These are phyloP conservation scores for Lasius platythorax DNA, from an alignment of 2,888 invertebrate genomes.

Conservation along the genomic window DNA sequence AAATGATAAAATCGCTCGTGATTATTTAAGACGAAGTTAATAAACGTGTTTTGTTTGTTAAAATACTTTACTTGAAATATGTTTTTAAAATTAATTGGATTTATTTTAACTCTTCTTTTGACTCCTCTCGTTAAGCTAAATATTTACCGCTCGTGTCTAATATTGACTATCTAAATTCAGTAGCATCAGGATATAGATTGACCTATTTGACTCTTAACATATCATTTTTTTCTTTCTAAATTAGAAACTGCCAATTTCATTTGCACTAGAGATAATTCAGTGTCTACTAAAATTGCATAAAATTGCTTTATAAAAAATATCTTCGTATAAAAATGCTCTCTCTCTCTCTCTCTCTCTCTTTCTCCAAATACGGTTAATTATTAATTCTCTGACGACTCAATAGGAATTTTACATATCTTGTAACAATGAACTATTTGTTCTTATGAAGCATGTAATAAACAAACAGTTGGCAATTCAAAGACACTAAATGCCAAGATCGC, in stretches of 20 bases:
- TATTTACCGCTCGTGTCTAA: not conserved
- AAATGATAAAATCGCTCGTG: not conserved
- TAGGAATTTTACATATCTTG: not conserved
- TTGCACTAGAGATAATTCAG: not conserved
- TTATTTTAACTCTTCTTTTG: not conserved
- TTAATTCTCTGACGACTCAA: not conserved
- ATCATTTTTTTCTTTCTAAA: not conserved
- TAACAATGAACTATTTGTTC: not conserved
- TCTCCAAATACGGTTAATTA: not conserved
- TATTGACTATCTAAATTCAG: conserved; percentile 19
- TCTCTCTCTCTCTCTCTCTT: not conserved
- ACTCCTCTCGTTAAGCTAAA: not conserved
- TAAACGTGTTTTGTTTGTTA: not conserved
- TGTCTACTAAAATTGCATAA: not conserved
- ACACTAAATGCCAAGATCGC: conserved; percentile 59
- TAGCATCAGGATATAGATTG: conserved; percentile 31
- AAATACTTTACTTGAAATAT: not conserved
- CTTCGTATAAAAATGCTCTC: not conserved
- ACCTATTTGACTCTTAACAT: conserved; percentile 26
- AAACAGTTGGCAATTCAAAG: conserved; percentile 12
- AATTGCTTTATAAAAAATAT: not conserved
- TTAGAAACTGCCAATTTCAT: not conserved
- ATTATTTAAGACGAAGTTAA: not conserved
- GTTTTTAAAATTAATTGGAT: not conserved
- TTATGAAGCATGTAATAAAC: not conserved